Base-by-base conservation (phyloP, 2,888 invertebrate species). In the Caenorhabditis sp. region DNA sequence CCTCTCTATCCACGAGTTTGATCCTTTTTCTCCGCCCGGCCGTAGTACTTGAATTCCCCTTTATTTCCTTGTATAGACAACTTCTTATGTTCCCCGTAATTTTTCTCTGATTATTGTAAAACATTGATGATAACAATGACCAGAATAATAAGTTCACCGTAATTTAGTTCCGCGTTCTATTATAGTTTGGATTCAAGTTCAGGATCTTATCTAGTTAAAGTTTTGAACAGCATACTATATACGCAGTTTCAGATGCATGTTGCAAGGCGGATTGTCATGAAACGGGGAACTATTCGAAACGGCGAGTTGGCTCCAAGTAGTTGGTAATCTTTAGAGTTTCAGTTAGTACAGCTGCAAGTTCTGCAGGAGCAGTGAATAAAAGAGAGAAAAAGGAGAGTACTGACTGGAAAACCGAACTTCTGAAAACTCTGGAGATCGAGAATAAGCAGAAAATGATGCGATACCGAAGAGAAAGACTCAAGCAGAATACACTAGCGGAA, bases 61-160 rank as follows among this genome's bases (percentile, higher is more conserved):
- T n/a, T 56, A 0, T 50, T 61, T 74, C 60, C 74, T 65, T 74
- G 74, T 74, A 74, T 74, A 74, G 74, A 72, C 40, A 26, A 65
- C 44, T 47, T 24, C 11, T 28, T 50, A 24, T 44, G 56, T 60
- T 37, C 70, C 40, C 47, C 51, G 22, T 61, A 13, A n/a, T 18
- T 51, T 50, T 28, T 56, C 51, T n/a, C 20, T n/a, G 11, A 15
- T n/a, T 28, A 61, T 71, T 62, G 53, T 40, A 62, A 26, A 55
- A 18, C 13, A 55, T 67, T 47, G 35, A 35, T 70, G 44, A 62
- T 62, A 60, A 61, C 13, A 40, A 61, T 61, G 47, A 60, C 53
- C 60, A 40, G 40, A 79, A 70, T 67, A 67, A 71, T 71, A 71
- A 60, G 32, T 40, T 60, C 51, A 51, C 64, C 32, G 37, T 28